Conservation (phyloP, 2,113 vertebrate genomes). For the Sturnira hondurensis region DNA sequence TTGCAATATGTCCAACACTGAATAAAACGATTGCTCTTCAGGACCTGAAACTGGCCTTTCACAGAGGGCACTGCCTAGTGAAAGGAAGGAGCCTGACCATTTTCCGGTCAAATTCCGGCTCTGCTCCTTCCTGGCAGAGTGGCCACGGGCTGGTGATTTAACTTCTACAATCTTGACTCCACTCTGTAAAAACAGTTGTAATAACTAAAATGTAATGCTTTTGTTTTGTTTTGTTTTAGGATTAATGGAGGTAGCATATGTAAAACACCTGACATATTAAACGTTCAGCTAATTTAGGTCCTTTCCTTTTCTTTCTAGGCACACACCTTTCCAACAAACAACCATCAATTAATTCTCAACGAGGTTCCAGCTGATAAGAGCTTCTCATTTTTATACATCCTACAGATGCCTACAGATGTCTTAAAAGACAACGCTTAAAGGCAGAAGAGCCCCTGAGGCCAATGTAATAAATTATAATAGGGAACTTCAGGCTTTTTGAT, state of each 20-base stretch:
- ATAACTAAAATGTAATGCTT: not conserved
- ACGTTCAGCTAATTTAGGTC: not conserved
- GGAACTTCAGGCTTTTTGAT: slow-evolving; percentile 38
- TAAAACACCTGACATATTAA: not conserved
- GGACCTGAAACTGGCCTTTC: not conserved
- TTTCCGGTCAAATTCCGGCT: not conserved
- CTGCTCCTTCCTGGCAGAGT: not conserved
- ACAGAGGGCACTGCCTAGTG: not conserved
- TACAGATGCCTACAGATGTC: slow-evolving; percentile 63
- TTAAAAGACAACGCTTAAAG: slow-evolving; percentile 59
- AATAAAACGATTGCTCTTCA: not conserved
- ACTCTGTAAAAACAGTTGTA: not conserved
- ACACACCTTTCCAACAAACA: slow-evolving; percentile 31
- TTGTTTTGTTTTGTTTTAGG: not conserved
- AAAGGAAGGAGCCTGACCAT: not conserved
- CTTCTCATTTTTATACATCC: slow-evolving; percentile 60
- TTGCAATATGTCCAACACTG: not conserved
- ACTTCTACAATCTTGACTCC: not conserved
- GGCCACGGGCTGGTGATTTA: not conserved
- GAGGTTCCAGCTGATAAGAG: slow-evolving; percentile 46
- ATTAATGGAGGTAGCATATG: not conserved
- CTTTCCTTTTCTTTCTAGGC: not conserved
- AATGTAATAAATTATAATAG: slow-evolving; percentile 64
- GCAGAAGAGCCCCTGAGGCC: slow-evolving; percentile 50
- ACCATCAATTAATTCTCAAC: slow-evolving; percentile 18